phyloP scores from a whole-genome alignment of 1,140 invertebrate species.

The Choristoneura fumiferana region DNA sequence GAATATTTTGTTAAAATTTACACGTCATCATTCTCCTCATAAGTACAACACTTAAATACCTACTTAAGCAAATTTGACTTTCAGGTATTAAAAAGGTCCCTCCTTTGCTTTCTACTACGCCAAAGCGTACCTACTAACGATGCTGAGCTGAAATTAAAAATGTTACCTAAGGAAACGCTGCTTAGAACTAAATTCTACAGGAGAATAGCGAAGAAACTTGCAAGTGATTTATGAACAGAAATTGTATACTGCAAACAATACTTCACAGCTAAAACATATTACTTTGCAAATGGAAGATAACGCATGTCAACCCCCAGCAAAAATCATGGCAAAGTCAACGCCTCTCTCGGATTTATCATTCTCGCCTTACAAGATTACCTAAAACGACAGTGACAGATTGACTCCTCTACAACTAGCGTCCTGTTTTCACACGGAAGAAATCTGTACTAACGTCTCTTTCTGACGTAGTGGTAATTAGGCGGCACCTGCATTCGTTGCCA shows the following conservation, averaged over 20 bases:
- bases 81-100: too few species aligned
- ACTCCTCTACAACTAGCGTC: constrained; percentile 38
- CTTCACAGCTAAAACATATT: constrained; percentile 21
- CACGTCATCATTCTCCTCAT: too few species aligned
- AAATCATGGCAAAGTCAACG: constrained; percentile 44
- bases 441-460: constrained; percentile 33
- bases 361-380: constrained; percentile 57
- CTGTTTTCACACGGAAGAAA: constrained; percentile 22
- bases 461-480: constrained; percentile 50
- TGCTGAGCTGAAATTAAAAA: too few species aligned
- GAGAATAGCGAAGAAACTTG: neutral
- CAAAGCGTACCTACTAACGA: too few species aligned
- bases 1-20: too few species aligned
- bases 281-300: constrained; percentile 22
- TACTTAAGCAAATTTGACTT: too few species aligned
- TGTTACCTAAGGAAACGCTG: too few species aligned
- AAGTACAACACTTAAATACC: too few species aligned
- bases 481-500: constrained; percentile 65
- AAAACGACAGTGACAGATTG: constrained; percentile 66
- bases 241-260: neutral
- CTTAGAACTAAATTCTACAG: too few species aligned
- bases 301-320: constrained; percentile 41
- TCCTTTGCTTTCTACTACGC: too few species aligned
- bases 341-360: constrained; percentile 51
- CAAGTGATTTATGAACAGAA: constrained; percentile 7